A percentile compares a stretch with the other conserved stretches of the same genome.
Conservation (phyloP, 2,888 invertebrate species). For the Oscheius sp. region DNA sequence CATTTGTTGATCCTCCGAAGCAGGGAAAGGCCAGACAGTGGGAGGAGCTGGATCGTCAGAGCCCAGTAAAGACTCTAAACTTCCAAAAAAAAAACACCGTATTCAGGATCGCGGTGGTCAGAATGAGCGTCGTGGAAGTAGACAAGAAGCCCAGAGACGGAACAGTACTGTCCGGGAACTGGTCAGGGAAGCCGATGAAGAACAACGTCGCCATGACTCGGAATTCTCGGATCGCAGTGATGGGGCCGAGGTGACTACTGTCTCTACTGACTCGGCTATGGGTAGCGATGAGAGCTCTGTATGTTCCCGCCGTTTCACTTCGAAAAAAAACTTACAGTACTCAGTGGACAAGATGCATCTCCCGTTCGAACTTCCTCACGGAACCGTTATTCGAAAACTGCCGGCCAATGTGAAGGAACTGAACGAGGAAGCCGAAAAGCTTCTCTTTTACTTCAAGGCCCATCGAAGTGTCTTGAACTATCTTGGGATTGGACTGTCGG, state of each 20-base stretch:
- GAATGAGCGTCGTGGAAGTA: constrained; percentile 17
- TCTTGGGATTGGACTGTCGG: constrained; percentile 55
- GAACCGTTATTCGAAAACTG: constrained; percentile 36
- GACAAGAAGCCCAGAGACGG: constrained; percentile 12
- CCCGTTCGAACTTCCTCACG: constrained; percentile 38
- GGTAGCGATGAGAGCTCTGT: constrained; percentile 36
- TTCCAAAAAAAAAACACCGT: neutral
- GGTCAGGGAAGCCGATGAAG: constrained; percentile 29
- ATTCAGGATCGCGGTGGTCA: neutral
- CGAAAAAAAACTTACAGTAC: neutral
- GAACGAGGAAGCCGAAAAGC: constrained; percentile 55
- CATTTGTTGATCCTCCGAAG: neutral
- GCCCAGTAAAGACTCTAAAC: constrained; percentile 7
- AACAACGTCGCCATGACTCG: constrained; percentile 33
- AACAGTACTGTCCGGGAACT: constrained; percentile 14
- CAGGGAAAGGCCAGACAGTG: constrained; percentile 50
- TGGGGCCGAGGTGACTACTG: constrained; percentile 48
- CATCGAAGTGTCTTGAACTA: constrained; percentile 58
- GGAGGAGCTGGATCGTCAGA: constrained; percentile 53
- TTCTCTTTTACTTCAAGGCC: constrained; percentile 55
- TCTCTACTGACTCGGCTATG: constrained; percentile 54
- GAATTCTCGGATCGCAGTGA: constrained; percentile 49
- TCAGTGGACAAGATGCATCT: constrained; percentile 8
- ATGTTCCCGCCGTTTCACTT: neutral
- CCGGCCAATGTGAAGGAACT: constrained; percentile 46